Percentiles rank a stretch among this genome's conserved stretches.
Evolutionary conservation across 2,113 vertebrate species (phyloP).

Genomic region (Burhinus oedicnemus): DNA sequence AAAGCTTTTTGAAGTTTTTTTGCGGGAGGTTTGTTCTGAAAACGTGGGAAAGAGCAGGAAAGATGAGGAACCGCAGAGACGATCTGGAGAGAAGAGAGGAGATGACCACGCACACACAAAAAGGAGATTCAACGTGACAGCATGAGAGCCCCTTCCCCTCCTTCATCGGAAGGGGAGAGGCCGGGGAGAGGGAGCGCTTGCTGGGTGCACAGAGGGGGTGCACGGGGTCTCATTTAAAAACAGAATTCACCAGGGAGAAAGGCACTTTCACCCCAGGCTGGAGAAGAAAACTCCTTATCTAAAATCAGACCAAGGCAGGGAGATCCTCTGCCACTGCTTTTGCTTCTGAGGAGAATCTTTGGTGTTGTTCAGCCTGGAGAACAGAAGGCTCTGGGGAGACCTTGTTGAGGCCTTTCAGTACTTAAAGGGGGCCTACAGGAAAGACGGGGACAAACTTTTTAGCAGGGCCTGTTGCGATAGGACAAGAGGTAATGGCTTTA

Average conservation of each 20-base stretch:
- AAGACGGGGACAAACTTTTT: neutral
- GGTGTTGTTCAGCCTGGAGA: neutral
- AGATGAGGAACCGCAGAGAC: neutral
- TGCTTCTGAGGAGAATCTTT: neutral
- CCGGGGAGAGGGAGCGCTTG: neutral
- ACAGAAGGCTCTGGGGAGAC: neutral
- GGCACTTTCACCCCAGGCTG: neutral
- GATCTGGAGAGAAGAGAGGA: neutral
- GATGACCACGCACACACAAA: neutral
- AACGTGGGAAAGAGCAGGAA: neutral
- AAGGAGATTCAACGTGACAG: neutral
- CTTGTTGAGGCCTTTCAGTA: neutral
- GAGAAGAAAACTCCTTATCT: neutral
- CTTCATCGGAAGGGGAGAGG: neutral
- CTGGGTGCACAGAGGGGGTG: neutral
- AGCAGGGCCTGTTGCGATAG: neutral
- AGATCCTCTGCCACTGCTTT: neutral
- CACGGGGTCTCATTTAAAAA: neutral
- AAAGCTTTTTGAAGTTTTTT: neutral
- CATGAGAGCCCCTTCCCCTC: fast-evolving
- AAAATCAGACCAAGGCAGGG: neutral
- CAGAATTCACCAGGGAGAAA: neutral
- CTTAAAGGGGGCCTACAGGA: neutral
- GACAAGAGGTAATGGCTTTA: neutral
- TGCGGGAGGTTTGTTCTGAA: neutral